Evolutionary conservation across 2,888 invertebrate species (phyloP).

Genomic region (Hipparchia sbordonii): DNA sequence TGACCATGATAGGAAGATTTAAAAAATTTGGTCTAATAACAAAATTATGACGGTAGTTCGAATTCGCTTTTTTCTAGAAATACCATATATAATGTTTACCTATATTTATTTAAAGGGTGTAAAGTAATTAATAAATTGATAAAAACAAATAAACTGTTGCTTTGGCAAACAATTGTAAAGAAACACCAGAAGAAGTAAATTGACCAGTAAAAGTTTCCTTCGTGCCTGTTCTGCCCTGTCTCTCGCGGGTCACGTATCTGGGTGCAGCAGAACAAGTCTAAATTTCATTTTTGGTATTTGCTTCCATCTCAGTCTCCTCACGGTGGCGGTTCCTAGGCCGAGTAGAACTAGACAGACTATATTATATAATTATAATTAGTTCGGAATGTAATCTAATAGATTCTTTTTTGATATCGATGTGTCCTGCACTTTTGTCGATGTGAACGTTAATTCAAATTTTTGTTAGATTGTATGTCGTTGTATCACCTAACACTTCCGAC

Average conservation of each 20-base stretch:
- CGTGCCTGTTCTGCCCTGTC: conserved; percentile 71
- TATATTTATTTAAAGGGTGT: too few species aligned
- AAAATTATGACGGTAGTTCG: too few species aligned
- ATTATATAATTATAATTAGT: conserved; percentile 53
- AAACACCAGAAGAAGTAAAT: not conserved
- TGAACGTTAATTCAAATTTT: conserved; percentile 77
- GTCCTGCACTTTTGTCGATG: conserved; percentile 62
- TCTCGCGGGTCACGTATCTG: conserved; percentile 55
- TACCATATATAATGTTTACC: too few species aligned
- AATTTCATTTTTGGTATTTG: conserved; percentile 84
- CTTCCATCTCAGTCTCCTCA: conserved; percentile 71
- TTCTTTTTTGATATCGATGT: conserved; percentile 73
- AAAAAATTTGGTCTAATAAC: not conserved
- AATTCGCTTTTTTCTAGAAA: not conserved
- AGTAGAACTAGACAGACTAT: conserved; percentile 70
- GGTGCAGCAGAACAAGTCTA: conserved; percentile 81
- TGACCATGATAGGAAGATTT: not conserved
- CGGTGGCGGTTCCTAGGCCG: conserved; percentile 81
- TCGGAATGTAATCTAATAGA: conserved; percentile 78
- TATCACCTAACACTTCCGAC: conserved; percentile 72
- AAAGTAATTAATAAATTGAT: too few species aligned
- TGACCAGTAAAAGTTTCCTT: conserved; percentile 60
- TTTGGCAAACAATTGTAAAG: too few species aligned
- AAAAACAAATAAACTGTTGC: not conserved
- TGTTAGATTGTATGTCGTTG: conserved; percentile 80